Percentiles rank a stretch among this genome's conserved stretches.
Conservation (phyloP, 2,888 invertebrate species). For the Alloscopus bannaensis region DNA sequence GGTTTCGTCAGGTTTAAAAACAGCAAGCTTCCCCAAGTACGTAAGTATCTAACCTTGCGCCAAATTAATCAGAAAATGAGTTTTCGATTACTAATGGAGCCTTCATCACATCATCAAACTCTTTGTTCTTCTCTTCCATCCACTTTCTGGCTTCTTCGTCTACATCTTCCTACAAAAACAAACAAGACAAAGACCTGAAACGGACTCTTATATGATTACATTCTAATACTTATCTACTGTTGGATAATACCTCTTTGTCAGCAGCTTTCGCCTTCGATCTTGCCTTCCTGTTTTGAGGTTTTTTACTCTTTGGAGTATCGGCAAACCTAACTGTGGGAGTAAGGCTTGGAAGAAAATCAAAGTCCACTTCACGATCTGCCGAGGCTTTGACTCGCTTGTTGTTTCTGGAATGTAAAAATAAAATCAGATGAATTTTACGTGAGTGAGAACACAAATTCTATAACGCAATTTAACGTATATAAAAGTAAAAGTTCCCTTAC, state of each 20-base stretch:
- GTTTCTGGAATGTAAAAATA: neutral
- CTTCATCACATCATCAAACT: conserved; percentile 66
- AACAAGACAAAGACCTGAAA: no score
- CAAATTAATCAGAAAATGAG: no score
- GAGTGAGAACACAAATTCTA: neutral
- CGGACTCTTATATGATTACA: no score
- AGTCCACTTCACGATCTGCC: conserved; percentile 39
- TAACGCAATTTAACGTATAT: no score
- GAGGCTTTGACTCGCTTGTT: conserved; percentile 41
- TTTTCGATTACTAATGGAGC: conserved; percentile 61
- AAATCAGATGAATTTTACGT: conserved; percentile 2
- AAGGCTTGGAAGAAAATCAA: conserved; percentile 27
- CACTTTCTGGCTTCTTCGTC: conserved; percentile 58
- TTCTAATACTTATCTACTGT: no score
- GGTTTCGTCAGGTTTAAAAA: no score
- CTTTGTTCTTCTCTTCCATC: conserved; percentile 66
- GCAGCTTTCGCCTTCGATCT: neutral
- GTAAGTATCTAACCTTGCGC: conserved; percentile 13
- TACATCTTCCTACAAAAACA: conserved; percentile 26
- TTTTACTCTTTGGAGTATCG: neutral
- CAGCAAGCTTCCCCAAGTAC: conserved; percentile 2
- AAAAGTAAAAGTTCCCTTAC: no score
- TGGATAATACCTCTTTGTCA: neutral
- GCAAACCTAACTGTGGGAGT: neutral
- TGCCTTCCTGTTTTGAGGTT: conserved; percentile 21